A percentile compares a stretch with the other conserved stretches of the same genome.
These are phyloP conservation scores for Hydriomena furcata DNA, from an alignment of 2,888 invertebrate species.

Conservation along the genomic window DNA sequence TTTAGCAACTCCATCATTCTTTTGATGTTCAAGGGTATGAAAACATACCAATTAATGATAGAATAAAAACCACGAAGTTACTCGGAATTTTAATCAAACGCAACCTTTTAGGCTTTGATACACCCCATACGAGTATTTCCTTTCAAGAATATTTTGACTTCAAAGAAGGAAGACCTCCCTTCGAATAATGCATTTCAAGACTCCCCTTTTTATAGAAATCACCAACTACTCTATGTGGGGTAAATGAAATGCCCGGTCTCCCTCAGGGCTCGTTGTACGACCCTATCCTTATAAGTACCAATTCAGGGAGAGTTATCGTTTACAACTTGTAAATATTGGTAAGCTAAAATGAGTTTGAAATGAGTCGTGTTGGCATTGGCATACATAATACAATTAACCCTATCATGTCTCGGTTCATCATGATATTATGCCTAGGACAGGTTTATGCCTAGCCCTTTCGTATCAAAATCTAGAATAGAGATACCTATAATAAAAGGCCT, in stretches of 20 bases:
- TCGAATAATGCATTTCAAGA: slow-evolving; percentile 51
- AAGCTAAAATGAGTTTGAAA: slow-evolving; percentile 38
- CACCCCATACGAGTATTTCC: slow-evolving; percentile 29
- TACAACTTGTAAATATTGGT: slow-evolving; percentile 71
- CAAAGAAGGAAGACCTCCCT: slow-evolving; percentile 42
- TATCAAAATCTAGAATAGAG: no score
- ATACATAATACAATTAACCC: not conserved
- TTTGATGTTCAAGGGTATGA: no score
- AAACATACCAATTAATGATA: no score
- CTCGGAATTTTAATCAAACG: no score
- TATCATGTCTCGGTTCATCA: no score
- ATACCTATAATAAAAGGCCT: no score
- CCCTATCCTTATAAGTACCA: slow-evolving; percentile 46
- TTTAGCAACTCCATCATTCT: no score
- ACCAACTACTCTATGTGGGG: slow-evolving; percentile 53
- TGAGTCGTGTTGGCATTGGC: slow-evolving; percentile 37
- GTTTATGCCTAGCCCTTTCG: no score
- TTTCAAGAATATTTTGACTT: slow-evolving; percentile 44
- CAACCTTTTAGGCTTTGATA: slow-evolving; percentile 31
- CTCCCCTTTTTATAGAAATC: slow-evolving; percentile 45
- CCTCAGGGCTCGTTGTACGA: slow-evolving; percentile 54
- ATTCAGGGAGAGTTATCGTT: slow-evolving; percentile 55
- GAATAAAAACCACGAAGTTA: no score
- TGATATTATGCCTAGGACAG: no score
- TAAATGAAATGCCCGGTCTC: slow-evolving; percentile 65